Conservation (phyloP, 2,797 vertebrate genomes). For the Caiman crocodilus region DNA sequence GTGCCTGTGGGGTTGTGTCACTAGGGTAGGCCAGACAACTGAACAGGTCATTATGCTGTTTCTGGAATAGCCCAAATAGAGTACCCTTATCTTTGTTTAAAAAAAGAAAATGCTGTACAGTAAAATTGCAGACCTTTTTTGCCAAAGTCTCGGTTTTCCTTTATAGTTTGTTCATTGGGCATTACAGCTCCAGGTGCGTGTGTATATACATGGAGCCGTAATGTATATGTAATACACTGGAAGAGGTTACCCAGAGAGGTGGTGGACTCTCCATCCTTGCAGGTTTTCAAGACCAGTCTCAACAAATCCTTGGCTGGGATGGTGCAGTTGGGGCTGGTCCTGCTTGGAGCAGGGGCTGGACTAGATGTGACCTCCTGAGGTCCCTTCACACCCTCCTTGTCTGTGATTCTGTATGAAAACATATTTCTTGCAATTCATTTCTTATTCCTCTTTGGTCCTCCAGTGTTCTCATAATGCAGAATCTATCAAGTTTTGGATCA, state of each 20-base stretch:
- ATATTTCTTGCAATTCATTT: not conserved
- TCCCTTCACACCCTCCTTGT: too few relatives aligned
- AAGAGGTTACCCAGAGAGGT: too few relatives aligned
- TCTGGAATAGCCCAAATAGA: not conserved
- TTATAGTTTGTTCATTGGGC: not conserved
- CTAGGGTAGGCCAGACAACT: not conserved
- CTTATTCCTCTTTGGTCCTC: not conserved
- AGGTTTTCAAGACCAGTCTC: too few relatives aligned
- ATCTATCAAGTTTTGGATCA: not conserved
- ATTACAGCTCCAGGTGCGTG: not conserved
- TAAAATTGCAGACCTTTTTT: not conserved
- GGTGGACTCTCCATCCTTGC: too few relatives aligned
- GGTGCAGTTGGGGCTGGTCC: too few relatives aligned
- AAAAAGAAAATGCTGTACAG: not conserved
- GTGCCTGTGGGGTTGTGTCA: not conserved
- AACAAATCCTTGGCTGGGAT: too few relatives aligned
- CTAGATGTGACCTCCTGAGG: too few relatives aligned
- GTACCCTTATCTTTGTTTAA: not conserved
- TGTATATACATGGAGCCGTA: not conserved
- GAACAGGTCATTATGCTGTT: not conserved
- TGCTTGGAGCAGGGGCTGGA: too few relatives aligned
- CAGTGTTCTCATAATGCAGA: not conserved
- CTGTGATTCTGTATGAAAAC: not conserved
- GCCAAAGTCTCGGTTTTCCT: not conserved
- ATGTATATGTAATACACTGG: too few relatives aligned